A percentile compares a stretch with the other conserved stretches of the same genome.
phyloP scores from a whole-genome alignment of 2,888 invertebrate species.

The Netelia inedita region DNA sequence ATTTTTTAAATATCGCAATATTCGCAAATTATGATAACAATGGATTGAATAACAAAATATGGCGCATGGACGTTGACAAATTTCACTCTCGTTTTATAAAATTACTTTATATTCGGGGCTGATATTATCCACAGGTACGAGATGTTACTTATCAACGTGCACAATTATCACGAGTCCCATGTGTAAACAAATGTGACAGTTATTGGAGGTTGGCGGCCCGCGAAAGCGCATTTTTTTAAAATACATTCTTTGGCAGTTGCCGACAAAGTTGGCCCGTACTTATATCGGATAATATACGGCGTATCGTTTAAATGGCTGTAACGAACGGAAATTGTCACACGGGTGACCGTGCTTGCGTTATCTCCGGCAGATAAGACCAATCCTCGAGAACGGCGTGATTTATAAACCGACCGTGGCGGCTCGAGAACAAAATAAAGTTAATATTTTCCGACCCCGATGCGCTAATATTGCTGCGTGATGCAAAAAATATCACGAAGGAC shows the following conservation, averaged over 20 bases:
- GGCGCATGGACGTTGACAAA: neutral
- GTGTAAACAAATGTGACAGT: conserved; percentile 52
- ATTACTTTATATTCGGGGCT: conserved; percentile 15
- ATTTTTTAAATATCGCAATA: neutral
- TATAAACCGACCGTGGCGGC: conserved; percentile 49
- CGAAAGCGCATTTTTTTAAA: conserved; percentile 34
- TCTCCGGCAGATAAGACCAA: conserved; percentile 65
- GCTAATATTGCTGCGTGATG: neutral
- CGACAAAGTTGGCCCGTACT: conserved; percentile 27
- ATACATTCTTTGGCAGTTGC: conserved; percentile 53
- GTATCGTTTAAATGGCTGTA: neutral
- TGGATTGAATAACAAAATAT: too few species aligned
- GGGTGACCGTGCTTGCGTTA: conserved; percentile 32
- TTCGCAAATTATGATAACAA: neutral
- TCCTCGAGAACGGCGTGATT: conserved; percentile 65
- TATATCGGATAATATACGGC: neutral
- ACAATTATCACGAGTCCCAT: conserved; percentile 54
- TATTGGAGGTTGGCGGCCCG: conserved; percentile 47
- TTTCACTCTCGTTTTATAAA: neutral
- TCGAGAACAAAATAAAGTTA: conserved; percentile 36
- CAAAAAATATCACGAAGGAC: neutral
- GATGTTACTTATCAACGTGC: conserved; percentile 31
- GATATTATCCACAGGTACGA: conserved; percentile 30
- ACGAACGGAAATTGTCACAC: conserved; percentile 11
- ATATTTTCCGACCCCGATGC: neutral